A percentile compares a stretch with the other conserved stretches of the same genome.
These are phyloP conservation scores for Phoxinus dragarum DNA, from an alignment of 2,797 vertebrate species.

Conservation along the genomic window DNA sequence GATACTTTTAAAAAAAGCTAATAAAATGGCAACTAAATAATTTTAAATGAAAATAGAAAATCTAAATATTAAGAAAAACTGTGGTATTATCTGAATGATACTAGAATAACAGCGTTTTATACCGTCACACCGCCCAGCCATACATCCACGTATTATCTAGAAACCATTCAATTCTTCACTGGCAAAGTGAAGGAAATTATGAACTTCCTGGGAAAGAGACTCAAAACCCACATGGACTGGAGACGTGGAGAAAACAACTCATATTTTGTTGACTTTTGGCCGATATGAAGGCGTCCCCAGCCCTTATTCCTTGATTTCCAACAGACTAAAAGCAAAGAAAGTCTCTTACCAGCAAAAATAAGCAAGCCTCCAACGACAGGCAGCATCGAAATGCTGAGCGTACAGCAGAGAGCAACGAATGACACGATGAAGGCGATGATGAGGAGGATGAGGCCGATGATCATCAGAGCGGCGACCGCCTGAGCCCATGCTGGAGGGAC, in stretches of 20 bases:
- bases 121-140: background rate
- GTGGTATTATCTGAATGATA: background rate
- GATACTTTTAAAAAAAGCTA: background rate
- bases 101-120: background rate
- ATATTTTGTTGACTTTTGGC: background rate
- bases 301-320: background rate
- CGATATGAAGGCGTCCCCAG: background rate
- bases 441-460: constrained; percentile 91
- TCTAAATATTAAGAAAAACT: background rate
- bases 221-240: background rate
- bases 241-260: background rate
- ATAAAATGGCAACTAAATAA: background rate
- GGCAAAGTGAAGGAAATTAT: background rate
- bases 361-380: constrained; percentile 80
- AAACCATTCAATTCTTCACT: background rate
- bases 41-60: background rate
- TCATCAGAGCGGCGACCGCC: constrained; percentile 91
- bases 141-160: background rate
- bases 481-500: constrained; percentile 86
- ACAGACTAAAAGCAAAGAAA: background rate
- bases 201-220: background rate
- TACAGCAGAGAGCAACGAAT: constrained; percentile 79
- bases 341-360: constrained; percentile 87
- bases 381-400: constrained; percentile 75
- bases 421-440: constrained; percentile 90